Base-by-base conservation (phyloP, 2,888 invertebrate species). In the Dexiosoma caninum region DNA sequence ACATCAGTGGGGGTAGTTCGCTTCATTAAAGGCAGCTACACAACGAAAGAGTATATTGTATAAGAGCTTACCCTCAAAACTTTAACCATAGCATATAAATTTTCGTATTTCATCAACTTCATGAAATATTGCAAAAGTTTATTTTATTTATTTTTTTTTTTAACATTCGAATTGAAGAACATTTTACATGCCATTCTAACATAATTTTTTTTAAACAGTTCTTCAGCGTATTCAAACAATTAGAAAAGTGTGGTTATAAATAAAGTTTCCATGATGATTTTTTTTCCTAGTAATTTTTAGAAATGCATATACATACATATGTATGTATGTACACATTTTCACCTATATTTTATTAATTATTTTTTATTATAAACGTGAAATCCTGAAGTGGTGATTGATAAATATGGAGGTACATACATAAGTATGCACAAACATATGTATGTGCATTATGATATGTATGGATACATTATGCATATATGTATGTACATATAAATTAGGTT, bases 1-100 rank as follows among this genome's bases (percentile, higher is more conserved):
- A 67, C 3, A 44, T 51, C 44, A 32, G 67, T 67, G 75, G 75
- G 75, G 75, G 75, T 74, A 66, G 75, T 67, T 74, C 19, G 46
- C 12, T 40, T 49, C 30, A 23, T 42, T 66, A 49, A 44, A n/a
- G 51, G 30, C 49, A 37, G 5, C 46, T 23, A 16, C 12, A 44
- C n/a, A 59, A 57, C 10, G 21, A 32, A 46, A 49, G 40, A 21
- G 53, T 62, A n/a, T 67, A 35, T 66, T 59, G 23, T n/a, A 44
- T 44, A 35, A 60, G 59, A 76, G 59, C 51, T 59, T 60, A 42
- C 51, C 75, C 60, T 51, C 27, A 40, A 72, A 53, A 46, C 75
- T 66, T 53, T 51, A 37, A 60, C 23, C 35, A 49, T n/a, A 14
- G n/a, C 14, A 55, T 10, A 53, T 16, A 5, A 42, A 44, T 7